These are phyloP conservation scores for Callocephalon fimbriatum DNA, from an alignment of 2,113 vertebrate genomes.

Conservation along the genomic window DNA sequence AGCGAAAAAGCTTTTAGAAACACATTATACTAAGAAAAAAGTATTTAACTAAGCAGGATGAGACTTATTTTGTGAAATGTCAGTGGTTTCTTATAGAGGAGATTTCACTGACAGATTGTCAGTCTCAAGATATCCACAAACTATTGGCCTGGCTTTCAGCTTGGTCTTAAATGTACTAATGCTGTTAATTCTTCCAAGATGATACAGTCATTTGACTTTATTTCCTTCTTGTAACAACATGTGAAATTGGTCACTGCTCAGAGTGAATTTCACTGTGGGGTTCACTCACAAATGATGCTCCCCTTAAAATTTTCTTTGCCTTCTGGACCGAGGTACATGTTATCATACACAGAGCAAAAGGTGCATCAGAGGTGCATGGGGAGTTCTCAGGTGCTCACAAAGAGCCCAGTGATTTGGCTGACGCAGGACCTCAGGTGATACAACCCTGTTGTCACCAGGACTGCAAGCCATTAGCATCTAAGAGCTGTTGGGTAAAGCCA, in stretches of 20 bases:
- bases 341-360: not conserved
- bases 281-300: not conserved
- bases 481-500: not conserved
- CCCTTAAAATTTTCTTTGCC: not conserved
- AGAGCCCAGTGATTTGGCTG: not conserved
- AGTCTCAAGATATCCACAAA: not conserved
- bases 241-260: not conserved
- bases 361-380: not conserved
- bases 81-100: not conserved
- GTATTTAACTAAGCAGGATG: not conserved
- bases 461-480: not conserved
- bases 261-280: not conserved
- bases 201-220: not conserved
- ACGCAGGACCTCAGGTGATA: rapidly evolving
- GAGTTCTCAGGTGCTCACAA: not conserved
- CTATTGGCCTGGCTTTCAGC: not conserved
- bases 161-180: not conserved
- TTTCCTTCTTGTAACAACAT: not conserved
- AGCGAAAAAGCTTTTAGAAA: not conserved
- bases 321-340: not conserved
- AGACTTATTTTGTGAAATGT: not conserved
- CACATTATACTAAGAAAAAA: not conserved
- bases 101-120: not conserved
- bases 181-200: not conserved
- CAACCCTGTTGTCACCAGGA: not conserved